Base-by-base conservation (phyloP, 2,888 invertebrate species). In the Meta bourneti region DNA sequence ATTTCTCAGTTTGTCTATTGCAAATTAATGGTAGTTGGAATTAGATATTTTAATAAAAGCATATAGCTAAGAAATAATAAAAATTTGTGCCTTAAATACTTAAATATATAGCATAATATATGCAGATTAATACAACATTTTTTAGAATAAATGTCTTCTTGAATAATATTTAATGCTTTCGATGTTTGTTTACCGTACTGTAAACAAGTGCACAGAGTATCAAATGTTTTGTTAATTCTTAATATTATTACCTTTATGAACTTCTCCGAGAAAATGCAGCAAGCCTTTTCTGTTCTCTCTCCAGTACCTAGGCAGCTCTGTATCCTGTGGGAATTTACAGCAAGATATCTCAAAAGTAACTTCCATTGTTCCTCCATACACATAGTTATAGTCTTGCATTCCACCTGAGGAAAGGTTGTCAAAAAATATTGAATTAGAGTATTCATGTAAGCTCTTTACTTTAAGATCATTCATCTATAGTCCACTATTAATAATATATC, bases 321-420 rank as follows among this genome's bases (percentile, higher is more conserved):
- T 96, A 0, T 97, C 97, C 0, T 96, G 96, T 4, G 99, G 99
- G 95, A 96, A 98, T 95, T 98, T 99, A 95, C 98, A 99, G 95
- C 99, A 99, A 0, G 98, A 98, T 89, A 99, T 96, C 95, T 99
- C 98, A 77, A 99, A 95, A 0, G 98, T 98, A n/a, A 98, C 96
- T 95, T 98, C 98, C 97, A 99, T 97, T 95, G 98, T 98, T 16
- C 98, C 98, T 94, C 97, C 97, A 97, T 97, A 97, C 16, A 98
- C 96, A 95, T 99, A 99, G 95, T 98, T 98, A 95, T 97, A 99
- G 95, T 99, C 99, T 95, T 98, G 98, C 98, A 98, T 98, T 48
- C 98, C 97, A 88, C 98, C 98, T 96, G 94, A 13, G 52, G 13
- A 34, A 11, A n/a, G 16, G n/a, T 16, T 70, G 51, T 2, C n/a